Base-by-base conservation (phyloP, 2,888 invertebrate species). In the Tachina lurida region DNA sequence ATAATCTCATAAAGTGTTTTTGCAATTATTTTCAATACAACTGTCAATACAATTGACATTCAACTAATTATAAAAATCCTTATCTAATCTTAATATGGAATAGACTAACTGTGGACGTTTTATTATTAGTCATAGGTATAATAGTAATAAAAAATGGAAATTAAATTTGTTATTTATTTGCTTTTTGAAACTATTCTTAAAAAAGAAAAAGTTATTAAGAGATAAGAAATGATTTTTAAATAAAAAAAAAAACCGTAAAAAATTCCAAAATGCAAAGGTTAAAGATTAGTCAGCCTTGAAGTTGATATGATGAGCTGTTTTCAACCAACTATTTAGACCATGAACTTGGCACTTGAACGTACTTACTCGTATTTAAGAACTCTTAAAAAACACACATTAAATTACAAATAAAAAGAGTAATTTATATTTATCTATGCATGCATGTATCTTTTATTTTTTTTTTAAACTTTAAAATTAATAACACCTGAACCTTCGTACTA, bases 261-360 rank as follows among this genome's bases (percentile, higher is more conserved):
- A 54, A 54, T 52, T n/a, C 8, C n/a, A 15, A 12, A 15, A 8
- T 19, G n/a, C 19, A 52, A 52, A 52, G 52, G 52, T 54, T 54
- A n/a, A 52, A 52, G 15, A n/a, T 52, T 8, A 15, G 7, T 52
- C 15, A 52, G n/a, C n/a, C n/a, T 52, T 15, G n/a, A 13, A 47
- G 12, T 47, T 47, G 15, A 1, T 0, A 47, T 12, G 15, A 10
- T 22, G 22, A 31, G 41, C 15, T 19, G 9, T 49, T 41, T 22
- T 45, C 65, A 65, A 58, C 22, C 68, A 5, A 5, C 5, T 31
- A 74, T 78, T 76, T 41, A 84, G 67, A 84, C 76, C 84, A 80
- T 84, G 80, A 84, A 76, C 84, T 84, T 84, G 80, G 76, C 84
- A 84, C 71, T 84, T 52, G 56, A 17, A 49, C 49, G 56, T 22